A percentile compares a stretch with the other conserved stretches of the same genome.
Conservation (phyloP, 2,888 invertebrate species). For the Palloptera scutellata region DNA sequence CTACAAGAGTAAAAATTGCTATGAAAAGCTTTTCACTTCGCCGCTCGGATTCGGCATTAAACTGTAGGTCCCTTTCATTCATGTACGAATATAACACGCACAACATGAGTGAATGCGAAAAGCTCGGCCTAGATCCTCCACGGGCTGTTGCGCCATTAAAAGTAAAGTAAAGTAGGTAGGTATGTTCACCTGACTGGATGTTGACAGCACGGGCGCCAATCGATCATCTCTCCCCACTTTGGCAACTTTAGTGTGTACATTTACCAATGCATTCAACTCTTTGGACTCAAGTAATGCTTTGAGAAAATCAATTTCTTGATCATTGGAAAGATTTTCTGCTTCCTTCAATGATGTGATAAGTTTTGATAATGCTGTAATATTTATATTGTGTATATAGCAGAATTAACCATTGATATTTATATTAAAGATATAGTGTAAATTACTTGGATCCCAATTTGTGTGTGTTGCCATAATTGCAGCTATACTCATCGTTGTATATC, state of each 20-base stretch:
- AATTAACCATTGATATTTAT: background rate
- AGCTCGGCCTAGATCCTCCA: too few species aligned
- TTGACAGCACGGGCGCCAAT: constrained; percentile 83
- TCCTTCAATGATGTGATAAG: constrained; percentile 84
- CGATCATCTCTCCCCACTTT: constrained; percentile 85
- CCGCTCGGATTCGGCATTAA: too few species aligned
- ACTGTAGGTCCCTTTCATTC: too few species aligned
- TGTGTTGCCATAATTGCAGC: constrained; percentile 64
- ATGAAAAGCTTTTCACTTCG: too few species aligned
- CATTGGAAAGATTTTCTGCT: constrained; percentile 76
- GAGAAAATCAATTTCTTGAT: constrained; percentile 87
- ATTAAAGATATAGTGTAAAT: constrained; percentile 24
- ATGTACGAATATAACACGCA: too few species aligned
- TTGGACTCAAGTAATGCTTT: constrained; percentile 85
- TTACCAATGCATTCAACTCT: constrained; percentile 87
- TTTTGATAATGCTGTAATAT: constrained; percentile 75
- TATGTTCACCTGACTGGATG: constrained; percentile 76
- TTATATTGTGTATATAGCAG: background rate
- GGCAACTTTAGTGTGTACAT: constrained; percentile 89
- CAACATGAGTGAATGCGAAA: too few species aligned
- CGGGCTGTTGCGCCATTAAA: too few species aligned
- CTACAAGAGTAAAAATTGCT: too few species aligned
- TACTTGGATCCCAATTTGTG: constrained; percentile 65
- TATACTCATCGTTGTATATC: constrained; percentile 50
- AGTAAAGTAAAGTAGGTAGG: background rate